These are phyloP conservation scores for Argyresthia albistria DNA, from an alignment of 2,888 invertebrate species.

Conservation along the genomic window DNA sequence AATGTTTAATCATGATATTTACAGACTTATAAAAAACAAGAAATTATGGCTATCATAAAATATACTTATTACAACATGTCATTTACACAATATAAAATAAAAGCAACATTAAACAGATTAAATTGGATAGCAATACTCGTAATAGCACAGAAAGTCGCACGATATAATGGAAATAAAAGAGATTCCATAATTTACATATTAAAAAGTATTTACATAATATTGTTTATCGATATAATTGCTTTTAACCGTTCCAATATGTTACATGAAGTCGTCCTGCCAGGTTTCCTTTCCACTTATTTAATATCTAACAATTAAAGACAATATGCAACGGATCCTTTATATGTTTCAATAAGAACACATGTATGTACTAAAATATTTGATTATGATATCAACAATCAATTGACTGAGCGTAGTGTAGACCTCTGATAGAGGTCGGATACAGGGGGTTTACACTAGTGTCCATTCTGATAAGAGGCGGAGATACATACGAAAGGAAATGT, in stretches of 20 bases:
- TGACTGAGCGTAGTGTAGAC: too few relatives aligned
- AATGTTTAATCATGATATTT: slow-evolving; percentile 72
- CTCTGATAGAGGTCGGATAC: too few relatives aligned
- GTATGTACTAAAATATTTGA: too few relatives aligned
- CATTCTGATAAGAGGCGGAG: too few relatives aligned
- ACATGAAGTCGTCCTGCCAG: slow-evolving; percentile 16
- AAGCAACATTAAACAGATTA: slow-evolving; percentile 65
- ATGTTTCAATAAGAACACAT: too few relatives aligned
- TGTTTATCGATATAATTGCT: slow-evolving; percentile 50
- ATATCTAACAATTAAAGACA: slow-evolving; percentile 1
- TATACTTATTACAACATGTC: slow-evolving; percentile 69
- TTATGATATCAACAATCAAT: too few relatives aligned
- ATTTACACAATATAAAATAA: slow-evolving; percentile 63
- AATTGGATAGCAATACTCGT: slow-evolving; percentile 49
- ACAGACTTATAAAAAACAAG: slow-evolving; percentile 71
- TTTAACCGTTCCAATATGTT: slow-evolving; percentile 13
- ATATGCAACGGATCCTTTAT: neutral
- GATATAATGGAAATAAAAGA: slow-evolving; percentile 57
- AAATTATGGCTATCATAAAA: slow-evolving; percentile 68
- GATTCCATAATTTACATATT: slow-evolving; percentile 66
- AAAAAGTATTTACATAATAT: slow-evolving; percentile 55
- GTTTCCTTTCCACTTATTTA: slow-evolving; percentile 5
- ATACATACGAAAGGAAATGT: too few relatives aligned
- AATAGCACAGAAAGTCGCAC: slow-evolving; percentile 56
- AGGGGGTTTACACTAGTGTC: too few relatives aligned